These are phyloP conservation scores for Diaperis boleti DNA, from an alignment of 2,888 invertebrate species.

Conservation along the genomic window DNA sequence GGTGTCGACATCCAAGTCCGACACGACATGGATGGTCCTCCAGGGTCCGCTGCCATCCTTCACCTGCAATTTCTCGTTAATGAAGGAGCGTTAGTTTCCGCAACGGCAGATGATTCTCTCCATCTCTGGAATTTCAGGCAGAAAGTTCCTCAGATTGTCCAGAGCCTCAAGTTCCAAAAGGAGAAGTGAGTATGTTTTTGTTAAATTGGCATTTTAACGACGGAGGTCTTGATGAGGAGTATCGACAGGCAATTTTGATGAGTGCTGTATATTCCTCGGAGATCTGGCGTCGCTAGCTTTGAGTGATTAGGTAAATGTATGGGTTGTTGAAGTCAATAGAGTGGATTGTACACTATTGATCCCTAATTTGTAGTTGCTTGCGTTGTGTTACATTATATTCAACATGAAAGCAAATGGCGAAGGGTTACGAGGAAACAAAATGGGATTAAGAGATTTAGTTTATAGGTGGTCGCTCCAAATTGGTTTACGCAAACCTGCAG, in stretches of 20 bases:
- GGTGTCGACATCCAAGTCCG: conserved; percentile 96
- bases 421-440: too few species aligned
- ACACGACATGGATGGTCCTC: conserved; percentile 76
- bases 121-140: conserved; percentile 98
- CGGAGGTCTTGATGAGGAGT: not conserved
- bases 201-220: not conserved
- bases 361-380: not conserved
- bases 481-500: too few species aligned
- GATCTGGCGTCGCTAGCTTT: not conserved
- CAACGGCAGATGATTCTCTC: conserved; percentile 95
- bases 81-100: conserved; percentile 96
- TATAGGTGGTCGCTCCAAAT: too few species aligned
- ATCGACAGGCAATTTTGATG: not conserved
- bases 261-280: not conserved
- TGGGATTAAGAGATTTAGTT: too few species aligned
- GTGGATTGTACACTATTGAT: not conserved
- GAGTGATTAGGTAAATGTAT: conserved; percentile 1
- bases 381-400: too few species aligned
- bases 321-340: not conserved
- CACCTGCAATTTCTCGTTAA: conserved; percentile 96
- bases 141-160: conserved; percentile 94
- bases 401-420: too few species aligned
- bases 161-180: conserved; percentile 96
- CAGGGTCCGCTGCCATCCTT: conserved; percentile 79
- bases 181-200: conserved; percentile 78